Evolutionary conservation across 2,888 invertebrate species (phyloP), one percentile per base, ranked within the genome.

Genomic region (Hydriomena furcata): DNA sequence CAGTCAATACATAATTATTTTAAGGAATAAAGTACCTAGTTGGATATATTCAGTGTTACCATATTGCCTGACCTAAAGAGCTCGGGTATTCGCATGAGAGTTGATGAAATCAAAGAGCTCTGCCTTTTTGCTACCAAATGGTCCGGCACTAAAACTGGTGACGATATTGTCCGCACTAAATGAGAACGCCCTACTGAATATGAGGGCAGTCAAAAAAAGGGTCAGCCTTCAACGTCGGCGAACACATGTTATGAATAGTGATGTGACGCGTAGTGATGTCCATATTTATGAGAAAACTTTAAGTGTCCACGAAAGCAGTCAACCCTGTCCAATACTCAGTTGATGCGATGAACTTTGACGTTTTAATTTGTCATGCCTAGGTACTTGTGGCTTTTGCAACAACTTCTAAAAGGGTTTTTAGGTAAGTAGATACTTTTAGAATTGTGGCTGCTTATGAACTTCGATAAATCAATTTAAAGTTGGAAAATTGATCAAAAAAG

Each of bases 211-310:
- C 74, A 74, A 76, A 76, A 52, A 79, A 79, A 75, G 75, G 76
- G 71, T 73, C 72, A 57, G 60, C 55, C 58, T 49, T 52, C 56
- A 54, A 37, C 47, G 51, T 44, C 42, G 52, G 24, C 55, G 53
- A 64, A 65, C 76, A 73, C 69, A 64, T 62, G 68, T 68, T 71
- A 76, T 77, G 79, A 79, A 78, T 75, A 69, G 69, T 66, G 62
- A 68, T 71, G 68, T 59, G 60, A 58, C 60, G 65, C 34, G 47
- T 38, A 37, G 41, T 58, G 65, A 67, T 65, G 75, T 71, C 72
- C 71, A 76, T 76, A 76, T 78, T 76, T 79, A 78, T 77, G 69
- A 69, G 69, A 54, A 66, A 72, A 76, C 68, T 74, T 76, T 66
- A 68, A 68, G 64, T 65, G 63, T 53, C 55, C 63, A 31, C 28